These are phyloP conservation scores for Lithobius niger DNA, from an alignment of 1,140 invertebrate genomes.

Conservation along the genomic window DNA sequence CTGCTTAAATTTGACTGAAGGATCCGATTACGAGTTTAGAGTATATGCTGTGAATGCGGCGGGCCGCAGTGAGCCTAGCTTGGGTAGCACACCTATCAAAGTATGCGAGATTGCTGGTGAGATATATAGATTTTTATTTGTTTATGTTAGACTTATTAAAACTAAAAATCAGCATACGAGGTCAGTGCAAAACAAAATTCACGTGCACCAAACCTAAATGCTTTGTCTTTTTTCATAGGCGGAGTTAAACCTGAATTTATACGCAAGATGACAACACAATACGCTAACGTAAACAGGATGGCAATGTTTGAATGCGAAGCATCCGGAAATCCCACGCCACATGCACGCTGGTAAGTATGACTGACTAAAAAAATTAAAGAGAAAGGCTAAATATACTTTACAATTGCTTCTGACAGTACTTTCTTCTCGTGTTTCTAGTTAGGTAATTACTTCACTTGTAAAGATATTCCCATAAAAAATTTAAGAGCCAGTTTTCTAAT, in stretches of 20 bases:
- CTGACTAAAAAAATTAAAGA: no score
- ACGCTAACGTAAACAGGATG: conserved; percentile 73
- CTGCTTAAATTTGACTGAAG: conserved; percentile 63
- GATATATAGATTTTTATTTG: not conserved
- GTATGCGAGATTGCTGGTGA: conserved; percentile 60
- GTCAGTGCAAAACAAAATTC: not conserved
- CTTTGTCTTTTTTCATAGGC: conserved; percentile 31
- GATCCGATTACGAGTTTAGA: conserved; percentile 81
- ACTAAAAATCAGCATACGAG: no score
- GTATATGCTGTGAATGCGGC: conserved; percentile 71
- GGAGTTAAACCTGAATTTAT: conserved; percentile 90
- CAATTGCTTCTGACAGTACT: no score
- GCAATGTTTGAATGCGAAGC: conserved; percentile 74
- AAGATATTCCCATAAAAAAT: no score
- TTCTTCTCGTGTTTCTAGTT: no score
- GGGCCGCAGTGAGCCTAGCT: conserved; percentile 76
- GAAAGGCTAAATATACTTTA: no score
- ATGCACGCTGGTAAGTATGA: conserved; percentile 68
- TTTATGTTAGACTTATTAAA: not conserved
- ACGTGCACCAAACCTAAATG: not conserved
- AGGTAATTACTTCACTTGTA: no score
- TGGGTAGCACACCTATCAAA: conserved; percentile 69
- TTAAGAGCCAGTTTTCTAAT: no score
- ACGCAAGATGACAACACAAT: conserved; percentile 56
- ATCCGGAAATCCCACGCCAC: conserved; percentile 77